Evolutionary conservation across 2,888 invertebrate genomes (phyloP).

Genomic region (Schrankia costaestrigalis): DNA sequence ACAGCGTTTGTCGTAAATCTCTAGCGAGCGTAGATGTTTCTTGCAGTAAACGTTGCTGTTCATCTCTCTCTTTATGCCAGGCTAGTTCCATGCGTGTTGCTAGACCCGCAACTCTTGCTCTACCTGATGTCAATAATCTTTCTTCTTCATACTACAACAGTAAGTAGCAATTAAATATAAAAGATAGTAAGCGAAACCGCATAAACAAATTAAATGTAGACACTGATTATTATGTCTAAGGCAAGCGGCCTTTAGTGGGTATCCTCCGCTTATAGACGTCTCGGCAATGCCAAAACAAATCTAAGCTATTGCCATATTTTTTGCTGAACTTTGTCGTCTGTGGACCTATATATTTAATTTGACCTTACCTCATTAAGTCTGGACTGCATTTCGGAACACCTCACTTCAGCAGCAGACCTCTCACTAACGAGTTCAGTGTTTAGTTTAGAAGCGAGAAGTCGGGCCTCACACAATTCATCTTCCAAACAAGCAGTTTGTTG

Average conservation of each 20-base stretch:
- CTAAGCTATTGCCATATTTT: neutral
- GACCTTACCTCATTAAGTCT: slow-evolving; percentile 87
- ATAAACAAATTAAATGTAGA: too few relatives aligned
- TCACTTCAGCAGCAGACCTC: slow-evolving; percentile 91
- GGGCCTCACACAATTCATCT: slow-evolving; percentile 92
- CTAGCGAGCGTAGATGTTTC: slow-evolving; percentile 94
- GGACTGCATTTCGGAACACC: slow-evolving; percentile 93
- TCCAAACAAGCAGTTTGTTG: slow-evolving; percentile 92
- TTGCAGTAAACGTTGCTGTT: slow-evolving; percentile 93
- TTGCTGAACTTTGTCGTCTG: too few relatives aligned
- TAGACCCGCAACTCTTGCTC: slow-evolving; percentile 91
- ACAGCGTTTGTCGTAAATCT: slow-evolving; percentile 92
- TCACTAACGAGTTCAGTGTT: slow-evolving; percentile 95
- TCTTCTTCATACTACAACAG: slow-evolving; percentile 89
- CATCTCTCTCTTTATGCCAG: slow-evolving; percentile 96
- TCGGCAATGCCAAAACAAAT: too few relatives aligned
- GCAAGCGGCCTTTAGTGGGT: too few relatives aligned
- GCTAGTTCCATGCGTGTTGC: slow-evolving; percentile 94
- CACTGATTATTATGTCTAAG: too few relatives aligned
- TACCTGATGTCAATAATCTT: slow-evolving; percentile 88
- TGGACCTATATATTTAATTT: too few relatives aligned
- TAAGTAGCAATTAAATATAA: too few relatives aligned
- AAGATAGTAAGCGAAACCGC: too few relatives aligned
- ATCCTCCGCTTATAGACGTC: neutral
- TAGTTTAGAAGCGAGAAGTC: slow-evolving; percentile 89